These are phyloP conservation scores for Pantelozetes paolii DNA, from an alignment of 2,888 invertebrate species.

Conservation along the genomic window DNA sequence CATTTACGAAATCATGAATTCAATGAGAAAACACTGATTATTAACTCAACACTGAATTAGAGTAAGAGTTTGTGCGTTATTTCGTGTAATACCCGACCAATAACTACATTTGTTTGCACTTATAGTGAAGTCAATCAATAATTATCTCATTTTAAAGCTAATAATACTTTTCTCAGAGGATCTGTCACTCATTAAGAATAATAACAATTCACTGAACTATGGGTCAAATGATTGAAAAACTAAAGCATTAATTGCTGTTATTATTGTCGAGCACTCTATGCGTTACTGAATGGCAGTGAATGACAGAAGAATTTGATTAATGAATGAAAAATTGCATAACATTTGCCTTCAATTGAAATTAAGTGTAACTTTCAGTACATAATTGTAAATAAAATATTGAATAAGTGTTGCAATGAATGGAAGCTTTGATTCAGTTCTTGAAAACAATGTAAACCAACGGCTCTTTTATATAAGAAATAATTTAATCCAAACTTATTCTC, in stretches of 20 bases:
- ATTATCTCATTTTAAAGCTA: not conserved
- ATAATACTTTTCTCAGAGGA: slow-evolving; percentile 25
- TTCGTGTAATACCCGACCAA: slow-evolving; percentile 11
- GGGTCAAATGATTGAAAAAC: no score
- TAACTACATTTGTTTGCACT: not conserved
- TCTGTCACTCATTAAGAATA: not conserved
- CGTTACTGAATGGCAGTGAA: slow-evolving; percentile 6
- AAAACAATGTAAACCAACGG: no score
- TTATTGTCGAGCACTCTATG: not conserved
- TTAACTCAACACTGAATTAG: not conserved
- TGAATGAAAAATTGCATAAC: not conserved
- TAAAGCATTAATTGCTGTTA: not conserved
- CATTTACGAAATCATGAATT: not conserved
- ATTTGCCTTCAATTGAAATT: not conserved
- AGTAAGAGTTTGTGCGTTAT: slow-evolving; percentile 19
- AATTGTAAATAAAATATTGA: no score
- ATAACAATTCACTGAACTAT: not conserved
- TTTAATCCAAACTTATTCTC: not conserved
- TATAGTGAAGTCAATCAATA: slow-evolving; percentile 7
- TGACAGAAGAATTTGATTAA: not conserved
- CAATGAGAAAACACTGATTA: not conserved
- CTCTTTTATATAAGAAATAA: no score
- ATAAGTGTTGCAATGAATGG: not conserved
- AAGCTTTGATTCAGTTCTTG: not conserved
- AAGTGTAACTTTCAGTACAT: not conserved